phyloP scores from a whole-genome alignment of 2,113 vertebrate species.

The Sigmodon hispidus region DNA sequence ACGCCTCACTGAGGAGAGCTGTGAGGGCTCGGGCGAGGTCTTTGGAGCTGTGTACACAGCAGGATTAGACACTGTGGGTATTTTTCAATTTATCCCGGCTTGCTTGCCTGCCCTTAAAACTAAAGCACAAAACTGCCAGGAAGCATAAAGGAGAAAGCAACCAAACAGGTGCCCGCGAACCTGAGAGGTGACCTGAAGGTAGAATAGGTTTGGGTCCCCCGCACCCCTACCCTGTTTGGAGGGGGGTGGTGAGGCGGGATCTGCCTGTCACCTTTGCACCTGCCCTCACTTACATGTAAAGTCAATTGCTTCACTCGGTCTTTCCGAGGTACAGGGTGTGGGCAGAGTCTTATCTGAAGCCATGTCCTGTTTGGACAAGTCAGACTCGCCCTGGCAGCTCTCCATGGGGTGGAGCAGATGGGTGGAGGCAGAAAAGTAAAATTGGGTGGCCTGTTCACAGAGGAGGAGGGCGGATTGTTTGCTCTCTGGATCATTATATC shows the following conservation, averaged over 20 bases:
- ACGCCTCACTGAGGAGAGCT: conserved; percentile 40
- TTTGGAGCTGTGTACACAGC: neutral
- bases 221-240: neutral
- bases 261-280: conserved; percentile 85
- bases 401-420: conserved; percentile 87
- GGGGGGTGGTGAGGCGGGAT: conserved; percentile 52
- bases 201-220: neutral
- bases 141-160: conserved; percentile 41
- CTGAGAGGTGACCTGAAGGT: neutral
- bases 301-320: conserved; percentile 84
- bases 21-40: conserved; percentile 11
- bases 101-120: conserved; percentile 47
- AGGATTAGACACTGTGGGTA: conserved; percentile 22
- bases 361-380: conserved; percentile 90
- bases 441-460: conserved; percentile 85
- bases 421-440: conserved; percentile 88
- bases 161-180: conserved; percentile 29
- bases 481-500: conserved; percentile 82
- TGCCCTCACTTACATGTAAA: conserved; percentile 86
- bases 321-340: conserved; percentile 87
- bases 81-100: conserved; percentile 6
- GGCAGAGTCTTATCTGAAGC: conserved; percentile 88
- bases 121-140: neutral
- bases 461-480: conserved; percentile 83
- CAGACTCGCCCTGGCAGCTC: conserved; percentile 84